Percentiles rank a stretch among this genome's conserved stretches.
phyloP scores from a whole-genome alignment of 1,140 invertebrate genomes.

The Caenorhabditis tropicalis region DNA sequence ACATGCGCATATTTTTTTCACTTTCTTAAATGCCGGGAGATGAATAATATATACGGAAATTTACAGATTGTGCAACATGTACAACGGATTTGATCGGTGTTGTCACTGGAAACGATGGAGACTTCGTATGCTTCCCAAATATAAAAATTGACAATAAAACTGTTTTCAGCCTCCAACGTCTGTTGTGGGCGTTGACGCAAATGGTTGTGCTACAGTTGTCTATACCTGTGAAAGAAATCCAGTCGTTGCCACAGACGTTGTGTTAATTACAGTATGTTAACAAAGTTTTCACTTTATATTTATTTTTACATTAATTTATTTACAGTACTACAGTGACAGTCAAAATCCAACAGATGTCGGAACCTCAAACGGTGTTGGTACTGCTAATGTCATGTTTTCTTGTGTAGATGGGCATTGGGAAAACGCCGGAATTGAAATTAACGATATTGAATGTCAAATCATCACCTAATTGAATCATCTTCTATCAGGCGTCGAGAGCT shows the following conservation, averaged over 20 bases:
- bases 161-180: not conserved
- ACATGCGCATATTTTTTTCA: not conserved
- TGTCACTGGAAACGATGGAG: slow-evolving; percentile 24
- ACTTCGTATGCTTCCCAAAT: not conserved
- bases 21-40: not conserved
- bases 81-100: not conserved
- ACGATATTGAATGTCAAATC: slow-evolving; percentile 22
- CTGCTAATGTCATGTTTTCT: not conserved
- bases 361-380: not conserved
- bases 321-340: slow-evolving; percentile 19
- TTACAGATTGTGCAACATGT: not conserved
- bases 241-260: not conserved
- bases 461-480: not conserved
- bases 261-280: slow-evolving; percentile 23
- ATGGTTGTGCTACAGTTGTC: not conserved
- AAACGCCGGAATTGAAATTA: not conserved
- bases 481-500: not conserved
- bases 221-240: slow-evolving; percentile 4
- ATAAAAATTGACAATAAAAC: not conserved
- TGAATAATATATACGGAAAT: too few relatives aligned
- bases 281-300: not conserved
- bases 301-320: not conserved
- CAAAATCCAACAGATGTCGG: not conserved
- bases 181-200: not conserved
- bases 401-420: not conserved